Base-by-base conservation (phyloP, 2,888 invertebrate genomes). In the Dynastes grantii region DNA sequence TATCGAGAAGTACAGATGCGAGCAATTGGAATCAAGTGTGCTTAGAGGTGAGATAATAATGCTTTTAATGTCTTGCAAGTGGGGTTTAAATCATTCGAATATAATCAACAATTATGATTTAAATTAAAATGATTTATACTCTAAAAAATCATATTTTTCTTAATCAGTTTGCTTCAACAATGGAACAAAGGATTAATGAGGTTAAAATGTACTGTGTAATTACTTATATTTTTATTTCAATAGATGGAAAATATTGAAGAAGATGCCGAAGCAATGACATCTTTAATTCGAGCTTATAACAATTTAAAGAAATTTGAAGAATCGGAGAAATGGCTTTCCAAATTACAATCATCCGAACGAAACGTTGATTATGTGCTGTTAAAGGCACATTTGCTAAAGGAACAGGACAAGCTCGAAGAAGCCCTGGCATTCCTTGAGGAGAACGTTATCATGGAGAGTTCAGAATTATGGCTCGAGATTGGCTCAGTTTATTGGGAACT, bases 401-500 rank as follows among this genome's bases (percentile, higher is more conserved):
- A 90, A 83, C 87, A 91, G 84, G 87, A 88, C 55, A 90, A 90
- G 79, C 89, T 90, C 78, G 86, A 88, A 29, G 91, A 94, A 85
- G 92, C 93, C 4, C 85, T 93, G 64, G 85, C 89, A 78, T 84
- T 92, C 45, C 85, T 95, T 51, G 83, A 85, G 78, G 87, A 90
- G 81, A 85, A 89, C 45, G 11, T 9, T 76, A 85, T 84, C 64
- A 71, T 86, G 73, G 89, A 91, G 79, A 86, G 88, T 81, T 87
- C 90, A 16, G 89, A 92, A 79, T 90, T 91, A 81, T 91, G 91
- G 88, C 88, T 92, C 78, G 90, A 92, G 85, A 88, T 93, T 73
- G 94, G 93, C 1, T 89, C 90, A 84, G 89, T 93, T 76, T 91
- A 92, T 86, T 93, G 92, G 91, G 88, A 91, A 84, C 85, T 91